A percentile compares a stretch with the other conserved stretches of the same genome.
These are phyloP conservation scores for Hoplias malabaricus DNA, from an alignment of 2,113 vertebrate genomes.

Conservation along the genomic window DNA sequence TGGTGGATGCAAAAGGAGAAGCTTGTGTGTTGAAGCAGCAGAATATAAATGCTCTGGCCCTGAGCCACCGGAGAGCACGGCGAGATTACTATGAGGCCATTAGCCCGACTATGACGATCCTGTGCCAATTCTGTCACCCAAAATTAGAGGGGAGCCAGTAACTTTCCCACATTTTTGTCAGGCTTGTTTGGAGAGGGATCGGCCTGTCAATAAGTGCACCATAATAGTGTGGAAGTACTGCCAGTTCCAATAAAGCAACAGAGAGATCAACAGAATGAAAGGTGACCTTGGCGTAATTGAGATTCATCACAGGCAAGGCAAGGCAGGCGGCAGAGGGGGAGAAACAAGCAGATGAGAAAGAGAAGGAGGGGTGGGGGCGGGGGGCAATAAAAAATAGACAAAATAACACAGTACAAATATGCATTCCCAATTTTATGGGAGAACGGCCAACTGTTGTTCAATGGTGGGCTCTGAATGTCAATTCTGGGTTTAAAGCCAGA, in stretches of 20 bases:
- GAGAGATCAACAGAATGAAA: constrained; percentile 75
- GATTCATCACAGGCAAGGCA: constrained; percentile 73
- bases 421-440: constrained; percentile 62
- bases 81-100: constrained; percentile 59
- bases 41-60: constrained; percentile 58
- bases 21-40: constrained; percentile 21
- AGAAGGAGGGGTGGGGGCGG: background rate
- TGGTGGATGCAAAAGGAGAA: background rate
- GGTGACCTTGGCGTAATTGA: constrained; percentile 83
- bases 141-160: constrained; percentile 57
- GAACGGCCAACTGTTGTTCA: constrained; percentile 59
- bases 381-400: constrained; percentile 5
- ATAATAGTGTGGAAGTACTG: constrained; percentile 76
- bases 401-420: constrained; percentile 66
- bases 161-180: constrained; percentile 52
- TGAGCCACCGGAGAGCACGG: constrained; percentile 47
- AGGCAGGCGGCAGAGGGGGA: constrained; percentile 63
- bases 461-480: constrained; percentile 56
- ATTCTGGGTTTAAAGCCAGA: constrained; percentile 51
- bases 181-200: constrained; percentile 68
- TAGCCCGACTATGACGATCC: constrained; percentile 54
- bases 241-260: constrained; percentile 77
- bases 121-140: constrained; percentile 62
- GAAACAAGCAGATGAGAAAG: constrained; percentile 53
- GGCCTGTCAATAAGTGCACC: constrained; percentile 74